phyloP scores from a whole-genome alignment of 2,888 invertebrate species.

The Dendrolimus houi region DNA sequence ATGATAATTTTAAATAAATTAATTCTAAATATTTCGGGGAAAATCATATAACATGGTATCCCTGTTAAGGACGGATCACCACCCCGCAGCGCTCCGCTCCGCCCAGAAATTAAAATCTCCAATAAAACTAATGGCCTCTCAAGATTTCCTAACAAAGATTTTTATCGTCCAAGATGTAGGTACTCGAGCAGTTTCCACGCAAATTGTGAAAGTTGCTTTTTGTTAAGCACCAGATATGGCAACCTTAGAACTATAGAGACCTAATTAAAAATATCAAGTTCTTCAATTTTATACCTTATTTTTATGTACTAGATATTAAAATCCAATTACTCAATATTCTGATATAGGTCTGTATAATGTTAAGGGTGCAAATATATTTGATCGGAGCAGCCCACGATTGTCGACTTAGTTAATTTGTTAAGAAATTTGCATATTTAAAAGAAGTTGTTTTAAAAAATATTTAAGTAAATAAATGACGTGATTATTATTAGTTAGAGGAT shows the following conservation, averaged over 20 bases:
- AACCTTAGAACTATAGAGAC: too few relatives aligned
- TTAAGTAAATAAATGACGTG: too few relatives aligned
- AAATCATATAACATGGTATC: not conserved
- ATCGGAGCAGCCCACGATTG: not conserved
- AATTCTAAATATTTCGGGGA: too few relatives aligned
- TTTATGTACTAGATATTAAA: too few relatives aligned
- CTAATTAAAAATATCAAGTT: too few relatives aligned
- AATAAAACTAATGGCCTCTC: constrained; percentile 3
- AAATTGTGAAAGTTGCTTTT: constrained; percentile 17
- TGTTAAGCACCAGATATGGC: constrained; percentile 5
- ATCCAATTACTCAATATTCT: too few relatives aligned
- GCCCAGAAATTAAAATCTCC: not conserved
- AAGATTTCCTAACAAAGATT: constrained; percentile 29
- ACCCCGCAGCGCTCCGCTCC: not conserved
- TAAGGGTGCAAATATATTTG: not conserved
- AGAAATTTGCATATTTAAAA: not conserved
- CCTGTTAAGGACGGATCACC: not conserved
- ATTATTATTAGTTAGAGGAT: too few relatives aligned
- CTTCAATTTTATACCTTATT: too few relatives aligned
- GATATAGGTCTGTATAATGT: too few relatives aligned
- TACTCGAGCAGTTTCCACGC: constrained; percentile 6
- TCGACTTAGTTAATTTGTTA: not conserved
- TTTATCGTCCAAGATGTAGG: constrained; percentile 19
- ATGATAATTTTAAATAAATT: too few relatives aligned
- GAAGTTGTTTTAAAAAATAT: too few relatives aligned